Percentiles rank a stretch among this genome's conserved stretches.
phyloP scores from a whole-genome alignment of 2,113 vertebrate species.

The Eulemur rufifrons region DNA sequence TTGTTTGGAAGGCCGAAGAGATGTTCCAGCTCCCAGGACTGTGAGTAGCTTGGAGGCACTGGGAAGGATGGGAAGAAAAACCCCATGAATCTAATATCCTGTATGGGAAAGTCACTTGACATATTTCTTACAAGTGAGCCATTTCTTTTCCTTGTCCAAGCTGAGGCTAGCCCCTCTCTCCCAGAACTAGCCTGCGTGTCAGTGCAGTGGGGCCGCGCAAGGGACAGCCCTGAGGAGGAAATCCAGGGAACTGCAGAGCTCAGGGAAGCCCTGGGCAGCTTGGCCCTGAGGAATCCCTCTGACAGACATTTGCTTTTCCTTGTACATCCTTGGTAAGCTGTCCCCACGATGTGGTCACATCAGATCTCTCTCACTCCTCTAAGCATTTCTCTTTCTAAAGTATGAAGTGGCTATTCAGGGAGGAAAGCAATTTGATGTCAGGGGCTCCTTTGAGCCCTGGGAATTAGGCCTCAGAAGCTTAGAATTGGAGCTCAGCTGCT shows the following conservation, averaged over 20 bases:
- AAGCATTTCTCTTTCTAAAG: conserved; percentile 42
- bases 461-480: conserved; percentile 68
- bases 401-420: conserved; percentile 22
- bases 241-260: neutral
- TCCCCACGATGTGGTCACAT: neutral
- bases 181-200: neutral
- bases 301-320: conserved; percentile 8
- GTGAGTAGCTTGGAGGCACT: neutral
- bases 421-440: conserved; percentile 68
- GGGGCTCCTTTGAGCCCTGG: conserved; percentile 64
- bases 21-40: neutral
- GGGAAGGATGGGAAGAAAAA: neutral
- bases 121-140: neutral
- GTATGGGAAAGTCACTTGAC: neutral
- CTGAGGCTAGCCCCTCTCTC: neutral
- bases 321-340: neutral
- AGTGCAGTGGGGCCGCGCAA: neutral
- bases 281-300: neutral
- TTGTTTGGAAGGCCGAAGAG: neutral
- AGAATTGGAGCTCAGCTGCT: conserved; percentile 74
- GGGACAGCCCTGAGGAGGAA: neutral
- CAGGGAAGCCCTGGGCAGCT: neutral
- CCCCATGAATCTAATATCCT: neutral
- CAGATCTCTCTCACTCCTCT: neutral
- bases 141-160: neutral